Base-by-base conservation (phyloP, 64 coral and sea anemone species). In the Trachythela sp. region DNA sequence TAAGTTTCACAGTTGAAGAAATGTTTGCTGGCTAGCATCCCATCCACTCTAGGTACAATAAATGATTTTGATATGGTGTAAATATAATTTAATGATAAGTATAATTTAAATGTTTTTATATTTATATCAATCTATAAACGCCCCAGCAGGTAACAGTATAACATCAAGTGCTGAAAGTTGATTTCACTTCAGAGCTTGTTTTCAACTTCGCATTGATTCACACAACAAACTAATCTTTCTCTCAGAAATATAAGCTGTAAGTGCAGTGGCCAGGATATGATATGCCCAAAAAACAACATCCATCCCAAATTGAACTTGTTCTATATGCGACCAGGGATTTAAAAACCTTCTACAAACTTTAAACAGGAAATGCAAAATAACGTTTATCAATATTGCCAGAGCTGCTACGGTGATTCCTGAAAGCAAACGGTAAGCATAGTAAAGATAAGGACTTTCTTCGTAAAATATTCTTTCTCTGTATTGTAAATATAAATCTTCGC, bases 251-350 rank as follows among this genome's bases (percentile, higher is more conserved):
- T 80, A 80, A 35, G 75, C 75, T 9, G 37, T 39, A 34, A 80
- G 4, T 20, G 75, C 75, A 15, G 75, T 80, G 6, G 15, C 75
- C 31, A 80, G 75, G 9, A 80, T 35, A 39, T 80, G 75, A 39
- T 80, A 80, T 17, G 75, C 75, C 33, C 33, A 11, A 30, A 80
- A 80, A 2, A 80, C 75, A 8, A 80, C 26, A 80, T 80, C 75
- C 75, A 80, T 80, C 20, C 75, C 75, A 36, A 80, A 80, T 37
- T 80, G 75, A 37, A 80, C 33, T 80, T 80, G 75, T 80, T 80
- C 75, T 15, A 80, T 80, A 35, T 80, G 75, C 20, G 33, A 20
- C 75, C 75, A 80, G 9, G 75, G 75, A 36, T 80, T 35, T 80
- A 80, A 39, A 80, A 80, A 9, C 2, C 75, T 35, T 13, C 37